Base-by-base conservation (phyloP, 2,797 vertebrate species). In the Kryptolebias ocellatus region DNA sequence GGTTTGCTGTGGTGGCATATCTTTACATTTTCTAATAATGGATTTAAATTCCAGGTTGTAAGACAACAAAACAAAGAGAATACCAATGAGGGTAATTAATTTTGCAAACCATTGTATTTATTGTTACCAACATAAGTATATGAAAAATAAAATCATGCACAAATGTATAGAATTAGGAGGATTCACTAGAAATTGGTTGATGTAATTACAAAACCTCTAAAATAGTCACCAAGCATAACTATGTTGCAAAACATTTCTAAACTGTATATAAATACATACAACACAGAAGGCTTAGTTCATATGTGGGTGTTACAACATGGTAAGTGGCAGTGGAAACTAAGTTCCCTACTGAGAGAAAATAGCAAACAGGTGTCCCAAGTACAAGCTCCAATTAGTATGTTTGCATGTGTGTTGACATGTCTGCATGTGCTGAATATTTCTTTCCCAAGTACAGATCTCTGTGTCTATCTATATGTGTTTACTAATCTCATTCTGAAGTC, bases 251-350 rank as follows among this genome's bases (percentile, higher is more conserved):
- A 53, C 27, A 27, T 8, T 63, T 28, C 15, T 3, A 28, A 44
- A 17, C 1, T 17, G 4, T 37, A 9, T 37, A 28, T 39, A 56
- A 0, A 24, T 27, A 39, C 29, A 67, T 4, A 60, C 16, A 57
- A 72, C 64, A 60, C 37, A 67, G 53, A 70, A 78, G 75, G 45
- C 83, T 70, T 53, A 72, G 66, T 53, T 42, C 14, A 2, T 42
- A 61, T 15, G 63, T 78, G 61, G 72, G 76, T 61, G 67, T 73
- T 77, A 80, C 75, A 86, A 83, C 72, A 83, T 83, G 68, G 64
- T 53, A 16, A 83, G 53, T 73, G 67, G 76, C 70, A 80, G 31
- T 37, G 77, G 80, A 62, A 67, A 67, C 77, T 31, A 37, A 63
- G 56, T 60, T 67, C 70, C 88, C 87, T 64, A 78, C 79, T 80